Base-by-base conservation (phyloP, 1,140 invertebrate species). In the Calycopis cecrops region DNA sequence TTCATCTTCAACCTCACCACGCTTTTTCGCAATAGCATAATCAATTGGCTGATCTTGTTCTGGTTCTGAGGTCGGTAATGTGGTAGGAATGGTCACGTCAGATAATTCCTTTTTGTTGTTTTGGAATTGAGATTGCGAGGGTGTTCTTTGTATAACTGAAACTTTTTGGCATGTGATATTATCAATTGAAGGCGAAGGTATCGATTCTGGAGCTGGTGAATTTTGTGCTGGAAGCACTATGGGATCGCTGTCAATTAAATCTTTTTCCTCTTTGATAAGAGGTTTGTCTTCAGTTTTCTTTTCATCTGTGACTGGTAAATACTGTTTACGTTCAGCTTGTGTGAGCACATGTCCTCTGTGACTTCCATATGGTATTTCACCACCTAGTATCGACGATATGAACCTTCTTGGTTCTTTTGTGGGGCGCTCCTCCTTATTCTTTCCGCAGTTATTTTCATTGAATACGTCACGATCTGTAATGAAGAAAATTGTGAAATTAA, bases 1-100 rank as follows among this genome's bases (percentile, higher is more conserved):
- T 84, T 77, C 89, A 52, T 93, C 92, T 71, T 93, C 91, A 10
- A 85, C 80, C 60, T 93, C 91, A 16, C 92, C 91, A 59, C 91
- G 89, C 54, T 92, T 91, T 78, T 94, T 95, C 12, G 94, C 94
- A 55, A 96, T 93, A 65, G 94, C 94, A 78, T 96, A 96, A 72
- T 96, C 94, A 51, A 96, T 96, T 0, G 95, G 95, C 63, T 95
- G 94, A 47, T 96, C 94, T 85, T 96, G 92, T 81, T 92, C 91
- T 0, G 92, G 91, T 79, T 86, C 87, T 35, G 88, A 65, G 12
- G 89, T 65, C 7, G 87, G 81, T 35, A 88, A 59, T 37, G 87
- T 84, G 8, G 76, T 63, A 42, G 90, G 89, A 54, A 91, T 62
- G 37, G 74, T 85, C 14, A 86, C 78, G 37, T 90, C 89, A 38